These are phyloP conservation scores for Morus bassanus DNA, from an alignment of 2,797 vertebrate species.

Conservation along the genomic window DNA sequence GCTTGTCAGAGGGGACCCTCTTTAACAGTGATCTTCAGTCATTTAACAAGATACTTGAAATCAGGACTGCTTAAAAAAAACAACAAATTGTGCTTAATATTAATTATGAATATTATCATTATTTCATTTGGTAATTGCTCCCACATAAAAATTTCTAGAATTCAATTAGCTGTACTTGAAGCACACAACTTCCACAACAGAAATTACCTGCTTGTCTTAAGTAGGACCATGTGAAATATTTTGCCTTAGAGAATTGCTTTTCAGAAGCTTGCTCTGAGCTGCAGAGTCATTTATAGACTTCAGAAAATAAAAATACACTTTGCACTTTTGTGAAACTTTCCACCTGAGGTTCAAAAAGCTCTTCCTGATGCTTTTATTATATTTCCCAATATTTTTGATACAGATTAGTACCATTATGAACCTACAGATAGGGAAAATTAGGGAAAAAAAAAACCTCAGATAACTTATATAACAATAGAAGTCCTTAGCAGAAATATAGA, in stretches of 20 bases:
- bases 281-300: neutral
- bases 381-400: neutral
- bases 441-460: neutral
- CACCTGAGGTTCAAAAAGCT: neutral
- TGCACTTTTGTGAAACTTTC: neutral
- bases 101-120: neutral
- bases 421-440: neutral
- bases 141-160: neutral
- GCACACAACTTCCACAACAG: neutral
- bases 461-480: neutral
- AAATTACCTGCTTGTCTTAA: neutral
- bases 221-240: neutral
- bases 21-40: neutral
- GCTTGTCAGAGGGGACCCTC: neutral
- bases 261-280: neutral
- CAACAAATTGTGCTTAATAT: neutral
- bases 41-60: neutral
- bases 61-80: neutral
- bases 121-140: neutral
- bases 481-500: neutral
- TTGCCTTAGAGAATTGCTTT: neutral
- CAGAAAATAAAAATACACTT: neutral
- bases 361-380: neutral
- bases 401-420: neutral
- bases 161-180: neutral